Conservation (phyloP, 2,888 invertebrate species). For the Nasonovia ribisnigri region DNA sequence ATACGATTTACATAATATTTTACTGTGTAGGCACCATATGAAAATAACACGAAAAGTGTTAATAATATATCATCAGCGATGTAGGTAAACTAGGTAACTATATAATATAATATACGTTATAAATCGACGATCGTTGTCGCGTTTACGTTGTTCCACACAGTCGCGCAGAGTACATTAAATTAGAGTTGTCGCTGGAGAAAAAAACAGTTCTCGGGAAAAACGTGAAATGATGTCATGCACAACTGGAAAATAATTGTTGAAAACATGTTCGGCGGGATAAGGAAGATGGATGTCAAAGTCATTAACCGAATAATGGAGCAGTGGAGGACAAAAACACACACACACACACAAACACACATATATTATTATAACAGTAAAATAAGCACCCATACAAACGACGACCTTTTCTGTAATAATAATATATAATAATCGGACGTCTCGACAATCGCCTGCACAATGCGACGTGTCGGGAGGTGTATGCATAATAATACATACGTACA, state of each 20-base stretch:
- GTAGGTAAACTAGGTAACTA: not conserved
- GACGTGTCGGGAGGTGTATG: not conserved
- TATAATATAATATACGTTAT: not conserved
- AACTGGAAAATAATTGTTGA: conserved; percentile 49
- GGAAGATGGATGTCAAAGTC: conserved; percentile 32
- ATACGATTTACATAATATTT: not conserved
- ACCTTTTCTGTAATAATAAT: not conserved
- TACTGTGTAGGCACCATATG: not conserved
- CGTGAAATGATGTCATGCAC: conserved; percentile 53
- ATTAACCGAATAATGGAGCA: conserved; percentile 43
- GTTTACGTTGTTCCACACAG: not conserved
- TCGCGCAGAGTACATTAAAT: not conserved
- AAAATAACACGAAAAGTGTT: not conserved
- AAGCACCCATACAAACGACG: not conserved
- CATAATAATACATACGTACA: not conserved
- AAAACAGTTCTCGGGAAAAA: conserved; percentile 40
- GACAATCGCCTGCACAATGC: conserved; percentile 7
- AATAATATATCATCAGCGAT: not conserved
- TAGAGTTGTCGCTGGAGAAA: not conserved
- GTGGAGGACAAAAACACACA: not conserved
- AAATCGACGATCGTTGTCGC: not conserved
- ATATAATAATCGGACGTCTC: conserved; percentile 34
- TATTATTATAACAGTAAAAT: conserved; percentile 19
- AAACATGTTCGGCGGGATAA: conserved; percentile 32
- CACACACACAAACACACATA: not conserved